A percentile compares a stretch with the other conserved stretches of the same genome.
These are phyloP conservation scores for Papilio polytes DNA, from an alignment of 1,140 invertebrate genomes.

Conservation along the genomic window DNA sequence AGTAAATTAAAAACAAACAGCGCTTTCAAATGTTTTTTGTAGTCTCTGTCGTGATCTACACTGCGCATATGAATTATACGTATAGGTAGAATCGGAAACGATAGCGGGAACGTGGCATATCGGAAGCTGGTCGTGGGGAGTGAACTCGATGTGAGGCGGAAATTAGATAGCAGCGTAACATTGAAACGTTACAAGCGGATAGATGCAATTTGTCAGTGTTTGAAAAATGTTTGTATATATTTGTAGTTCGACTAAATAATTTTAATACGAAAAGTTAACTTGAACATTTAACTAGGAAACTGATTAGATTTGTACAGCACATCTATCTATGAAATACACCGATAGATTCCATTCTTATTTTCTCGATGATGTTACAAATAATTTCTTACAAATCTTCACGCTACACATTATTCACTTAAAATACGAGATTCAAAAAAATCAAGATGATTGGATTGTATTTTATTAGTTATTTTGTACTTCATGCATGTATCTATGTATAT, in stretches of 20 bases:
- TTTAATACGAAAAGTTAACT: no score
- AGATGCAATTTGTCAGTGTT: neutral
- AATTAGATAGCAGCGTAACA: constrained; percentile 30
- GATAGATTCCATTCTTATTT: no score
- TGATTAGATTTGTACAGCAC: no score
- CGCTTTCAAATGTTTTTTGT: neutral
- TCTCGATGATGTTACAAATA: no score
- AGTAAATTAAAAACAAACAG: no score
- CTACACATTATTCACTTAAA: no score
- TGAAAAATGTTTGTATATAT: neutral
- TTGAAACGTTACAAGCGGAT: constrained; percentile 12
- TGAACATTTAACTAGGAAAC: no score
- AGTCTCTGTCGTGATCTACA: neutral
- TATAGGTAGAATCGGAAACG: constrained; percentile 3
- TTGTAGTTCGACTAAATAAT: neutral
- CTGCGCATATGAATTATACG: neutral
- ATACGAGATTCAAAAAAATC: no score
- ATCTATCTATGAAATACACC: no score
- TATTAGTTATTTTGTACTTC: no score
- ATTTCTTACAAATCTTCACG: no score
- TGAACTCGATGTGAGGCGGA: constrained; percentile 21
- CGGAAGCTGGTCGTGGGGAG: constrained; percentile 24
- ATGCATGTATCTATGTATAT: neutral
- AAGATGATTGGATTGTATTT: no score
- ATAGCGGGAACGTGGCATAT: neutral